Base-by-base conservation (phyloP, 2,797 vertebrate species). In the Enoplosus armatus region DNA sequence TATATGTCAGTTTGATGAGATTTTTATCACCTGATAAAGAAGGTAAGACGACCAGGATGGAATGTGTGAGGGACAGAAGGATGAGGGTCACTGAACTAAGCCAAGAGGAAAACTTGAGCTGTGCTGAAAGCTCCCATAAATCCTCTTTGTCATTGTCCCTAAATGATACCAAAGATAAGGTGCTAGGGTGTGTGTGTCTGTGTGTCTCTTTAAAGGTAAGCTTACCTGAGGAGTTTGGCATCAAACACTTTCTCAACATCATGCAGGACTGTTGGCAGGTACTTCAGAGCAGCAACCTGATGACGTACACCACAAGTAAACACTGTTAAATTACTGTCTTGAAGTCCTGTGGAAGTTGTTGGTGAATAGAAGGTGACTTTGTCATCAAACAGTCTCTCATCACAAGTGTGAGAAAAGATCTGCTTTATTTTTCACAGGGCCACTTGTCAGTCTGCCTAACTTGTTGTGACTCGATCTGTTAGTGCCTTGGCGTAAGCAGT, bases 231-330 rank as follows among this genome's bases (percentile, higher is more conserved):
- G 86, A 99, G 94, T 90, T 95, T 97, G 54, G 96, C 96, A 94
- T 99, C 96, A 90, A 99, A 99, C 77, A 99, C 97, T 9, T 90
- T 98, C 93, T 98, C 98, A 54, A 99, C 98, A 78, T 99, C 98
- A 0, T 98, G 97, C 74, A 99, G 95, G 70, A 99, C 97, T 16
- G 97, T 96, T 0, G 98, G 98, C 72, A 99, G 95, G 84, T 98
- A 99, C 92, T 99, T 99, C 94, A 99, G 94, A 91, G 98, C 98
- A 45, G 98, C 98, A 79, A 99, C 97, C 98, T 99, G 82, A 53
- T 90, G 31, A 73, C 54, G 88, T 39, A 86, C 55, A 84, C 20
- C 61, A 74, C 27, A 80, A 56, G 31, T 61, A 80, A 72, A 78
- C 65, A 75, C 35, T 11, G 41, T 66, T 67, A 59, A 58, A 80